Base-by-base conservation (phyloP, 2,888 invertebrate species). In the Lottia scabra region DNA sequence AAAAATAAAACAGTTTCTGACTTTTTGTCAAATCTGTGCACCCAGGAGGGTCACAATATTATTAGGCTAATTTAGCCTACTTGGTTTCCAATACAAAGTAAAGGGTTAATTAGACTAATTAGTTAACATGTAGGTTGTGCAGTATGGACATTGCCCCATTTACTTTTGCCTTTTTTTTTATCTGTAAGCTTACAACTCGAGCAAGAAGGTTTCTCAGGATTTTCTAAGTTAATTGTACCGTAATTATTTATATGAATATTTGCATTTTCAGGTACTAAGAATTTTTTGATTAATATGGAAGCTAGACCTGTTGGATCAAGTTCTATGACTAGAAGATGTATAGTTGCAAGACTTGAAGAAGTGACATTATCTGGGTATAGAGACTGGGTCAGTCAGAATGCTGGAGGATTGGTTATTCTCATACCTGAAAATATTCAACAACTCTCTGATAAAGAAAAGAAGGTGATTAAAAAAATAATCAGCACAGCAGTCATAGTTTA, bases 311-410 rank as follows among this genome's bases (percentile, higher is more conserved):
- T 96, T 4, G 93, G 93, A 69, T 93, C 95, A 38, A 96, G 95
- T 94, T 93, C 94, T 84, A 95, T 95, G 19, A 94, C 94, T n/a
- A 93, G 97, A 63, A 95, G 96, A 88, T 97, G 97, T 89, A 94
- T 97, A 2, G 92, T 97, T 19, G 93, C 95, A 3, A 93, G 93
- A 79, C 91, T 96, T 44, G 93, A 94, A 82, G 96, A 96, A 83
- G 91, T 98, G 76, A 94, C 94, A 0, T 92, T 94, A 64, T 94
- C 95, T 69, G 93, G 94, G 84, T 89, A 85, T 74, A 80, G 87
- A 72, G 87, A 89, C 56, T 72, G 89, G 48, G 78, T 88, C 19
- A 82, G 83, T 15, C 87, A 89, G 78, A 88, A 87, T 81, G 97
- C 96, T 6, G 97, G 96, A 0, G 97, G 95, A 1, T 90, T 98